Evolutionary conservation across 2,888 invertebrate species (phyloP).

Genomic region (Macropis europaea): DNA sequence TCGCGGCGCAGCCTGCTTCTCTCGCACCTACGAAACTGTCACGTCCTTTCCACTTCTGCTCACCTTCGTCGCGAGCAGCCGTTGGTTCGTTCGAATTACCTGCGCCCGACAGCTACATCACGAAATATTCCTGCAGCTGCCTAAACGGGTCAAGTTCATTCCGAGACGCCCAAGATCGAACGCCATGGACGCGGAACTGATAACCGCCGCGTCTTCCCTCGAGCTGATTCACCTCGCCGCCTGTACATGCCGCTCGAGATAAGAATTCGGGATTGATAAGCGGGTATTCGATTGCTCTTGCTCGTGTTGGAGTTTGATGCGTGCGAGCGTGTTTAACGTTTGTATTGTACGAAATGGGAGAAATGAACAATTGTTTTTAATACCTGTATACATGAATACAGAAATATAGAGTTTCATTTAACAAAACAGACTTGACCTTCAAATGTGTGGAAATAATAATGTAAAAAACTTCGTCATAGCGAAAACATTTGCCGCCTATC

Average conservation of each 20-base stretch:
- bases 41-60: slow-evolving; percentile 15
- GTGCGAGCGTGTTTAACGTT: too few species aligned
- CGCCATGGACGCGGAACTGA: slow-evolving; percentile 50
- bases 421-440: too few species aligned
- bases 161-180: slow-evolving; percentile 1
- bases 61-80: slow-evolving; percentile 34
- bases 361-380: too few species aligned
- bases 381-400: too few species aligned
- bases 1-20: slow-evolving; percentile 34
- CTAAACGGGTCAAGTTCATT: slow-evolving; percentile 56
- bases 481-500: too few species aligned
- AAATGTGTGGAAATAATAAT: too few species aligned
- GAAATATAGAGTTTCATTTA: too few species aligned
- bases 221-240: background rate
- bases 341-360: too few species aligned
- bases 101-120: slow-evolving; percentile 42
- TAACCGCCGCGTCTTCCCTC: slow-evolving; percentile 17
- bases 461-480: too few species aligned
- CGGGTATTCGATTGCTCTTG: too few species aligned
- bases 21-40: slow-evolving; percentile 21
- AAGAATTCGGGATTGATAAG: too few species aligned
- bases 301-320: too few species aligned
- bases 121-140: slow-evolving; percentile 44
- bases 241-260: background rate
- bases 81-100: slow-evolving; percentile 47